phyloP scores from a whole-genome alignment of 2,113 vertebrate species.

The Gallinago paraguaiae region DNA sequence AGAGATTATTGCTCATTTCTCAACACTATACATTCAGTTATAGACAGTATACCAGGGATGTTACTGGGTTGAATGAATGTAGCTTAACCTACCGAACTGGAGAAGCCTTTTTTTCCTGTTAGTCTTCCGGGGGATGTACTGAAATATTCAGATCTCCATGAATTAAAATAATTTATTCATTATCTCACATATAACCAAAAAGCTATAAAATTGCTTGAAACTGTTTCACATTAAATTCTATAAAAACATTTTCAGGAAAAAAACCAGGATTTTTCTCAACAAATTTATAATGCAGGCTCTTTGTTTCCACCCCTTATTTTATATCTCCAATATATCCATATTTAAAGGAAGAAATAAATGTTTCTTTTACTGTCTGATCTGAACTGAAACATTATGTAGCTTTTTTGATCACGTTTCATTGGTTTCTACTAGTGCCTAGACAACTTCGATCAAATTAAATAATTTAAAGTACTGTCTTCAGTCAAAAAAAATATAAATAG shows the following conservation, averaged over 20 bases:
- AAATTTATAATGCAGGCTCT: neutral
- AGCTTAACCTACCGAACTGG: constrained; percentile 27
- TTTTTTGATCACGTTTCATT: neutral
- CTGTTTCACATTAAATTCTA: neutral
- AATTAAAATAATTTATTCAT: neutral
- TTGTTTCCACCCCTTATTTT: neutral
- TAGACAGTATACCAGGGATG: constrained; percentile 14
- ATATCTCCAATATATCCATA: neutral
- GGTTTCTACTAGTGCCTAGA: neutral
- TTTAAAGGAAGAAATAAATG: neutral
- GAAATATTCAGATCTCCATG: neutral
- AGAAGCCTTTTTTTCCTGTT: constrained; percentile 33
- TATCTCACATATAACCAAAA: neutral
- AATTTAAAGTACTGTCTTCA: neutral
- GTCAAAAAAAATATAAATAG: neutral
- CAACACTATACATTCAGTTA: constrained; percentile 9
- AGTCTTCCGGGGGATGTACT: neutral
- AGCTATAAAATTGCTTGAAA: neutral
- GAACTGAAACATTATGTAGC: neutral
- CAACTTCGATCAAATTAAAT: neutral
- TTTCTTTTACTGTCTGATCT: neutral
- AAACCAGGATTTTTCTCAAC: neutral
- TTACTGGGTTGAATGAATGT: constrained; percentile 14
- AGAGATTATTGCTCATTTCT: constrained; percentile 37
- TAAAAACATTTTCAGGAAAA: neutral